These are phyloP conservation scores for Prietella phreatophila DNA, from an alignment of 2,113 vertebrate genomes.

Conservation along the genomic window DNA sequence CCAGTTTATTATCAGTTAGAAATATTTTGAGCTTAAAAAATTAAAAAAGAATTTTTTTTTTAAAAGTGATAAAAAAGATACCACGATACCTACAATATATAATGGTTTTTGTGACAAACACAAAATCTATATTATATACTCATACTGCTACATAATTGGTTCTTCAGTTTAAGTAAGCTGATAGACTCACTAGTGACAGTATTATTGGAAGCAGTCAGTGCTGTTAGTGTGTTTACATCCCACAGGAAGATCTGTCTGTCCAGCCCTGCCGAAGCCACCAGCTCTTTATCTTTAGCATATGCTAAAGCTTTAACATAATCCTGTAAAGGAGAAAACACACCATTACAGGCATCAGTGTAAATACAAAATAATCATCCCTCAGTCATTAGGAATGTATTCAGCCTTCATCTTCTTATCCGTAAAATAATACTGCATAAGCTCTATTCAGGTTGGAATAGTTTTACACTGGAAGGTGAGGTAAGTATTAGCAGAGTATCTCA, in stretches of 20 bases:
- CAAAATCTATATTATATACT: neutral
- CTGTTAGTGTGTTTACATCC: conserved; percentile 98
- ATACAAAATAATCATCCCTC: neutral
- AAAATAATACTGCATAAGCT: neutral
- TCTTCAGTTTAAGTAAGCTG: neutral
- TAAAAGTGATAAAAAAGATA: neutral
- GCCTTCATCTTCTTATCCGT: neutral
- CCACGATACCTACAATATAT: neutral
- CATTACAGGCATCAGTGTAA: neutral
- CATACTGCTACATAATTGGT: neutral
- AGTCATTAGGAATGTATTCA: neutral
- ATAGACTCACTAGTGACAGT: conserved; percentile 93
- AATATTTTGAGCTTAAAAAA: neutral
- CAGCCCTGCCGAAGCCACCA: conserved; percentile 94
- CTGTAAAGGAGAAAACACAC: conserved; percentile 59
- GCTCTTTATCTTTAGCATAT: conserved; percentile 97
- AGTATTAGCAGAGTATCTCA: neutral
- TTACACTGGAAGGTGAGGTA: neutral
- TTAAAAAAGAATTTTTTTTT: neutral
- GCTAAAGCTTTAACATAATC: conserved; percentile 98
- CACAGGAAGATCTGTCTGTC: conserved; percentile 99
- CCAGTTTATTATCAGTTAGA: neutral
- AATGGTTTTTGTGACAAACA: neutral
- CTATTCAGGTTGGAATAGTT: neutral
- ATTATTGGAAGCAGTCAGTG: conserved; percentile 98